A percentile compares a stretch with the other conserved stretches of the same genome.
These are phyloP conservation scores for Monopis laevigella DNA, from an alignment of 2,888 invertebrate species.

Conservation along the genomic window DNA sequence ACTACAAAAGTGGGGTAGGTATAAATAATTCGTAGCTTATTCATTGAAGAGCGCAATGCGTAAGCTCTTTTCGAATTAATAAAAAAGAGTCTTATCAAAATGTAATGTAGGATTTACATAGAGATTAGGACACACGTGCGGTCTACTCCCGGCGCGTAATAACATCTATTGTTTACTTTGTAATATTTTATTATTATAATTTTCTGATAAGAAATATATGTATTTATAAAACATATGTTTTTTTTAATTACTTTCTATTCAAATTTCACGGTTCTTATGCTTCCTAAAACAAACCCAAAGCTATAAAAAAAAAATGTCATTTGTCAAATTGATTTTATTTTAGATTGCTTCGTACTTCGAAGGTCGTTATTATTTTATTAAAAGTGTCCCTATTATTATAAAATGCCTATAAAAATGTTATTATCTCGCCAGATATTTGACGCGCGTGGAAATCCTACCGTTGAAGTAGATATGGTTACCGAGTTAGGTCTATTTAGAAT, in stretches of 20 bases:
- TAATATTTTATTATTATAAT: too few relatives aligned
- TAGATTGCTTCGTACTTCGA: too few relatives aligned
- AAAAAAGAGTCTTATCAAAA: constrained; percentile 56
- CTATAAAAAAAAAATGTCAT: too few relatives aligned
- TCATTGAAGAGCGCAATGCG: constrained; percentile 19
- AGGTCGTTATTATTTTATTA: too few relatives aligned
- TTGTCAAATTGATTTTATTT: too few relatives aligned
- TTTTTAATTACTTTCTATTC: too few relatives aligned
- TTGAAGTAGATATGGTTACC: constrained; percentile 88
- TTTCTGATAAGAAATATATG: too few relatives aligned
- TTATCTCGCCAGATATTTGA: constrained; percentile 97
- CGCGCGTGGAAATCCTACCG: constrained; percentile 95
- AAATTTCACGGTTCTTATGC: too few relatives aligned
- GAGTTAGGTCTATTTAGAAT: constrained; percentile 89
- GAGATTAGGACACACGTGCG: constrained; percentile 52
- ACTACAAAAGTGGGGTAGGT: background rate
- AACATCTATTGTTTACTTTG: constrained; percentile 17
- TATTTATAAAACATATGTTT: too few relatives aligned
- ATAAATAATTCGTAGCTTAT: background rate
- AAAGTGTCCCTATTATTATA: too few relatives aligned
- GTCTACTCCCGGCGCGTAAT: constrained; percentile 22
- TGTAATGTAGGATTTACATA: constrained; percentile 54
- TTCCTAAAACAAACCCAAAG: too few relatives aligned
- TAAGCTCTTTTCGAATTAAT: constrained; percentile 61
- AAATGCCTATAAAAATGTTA: constrained; percentile 90